A percentile compares a stretch with the other conserved stretches of the same genome.
These are phyloP conservation scores for Danionella dracula DNA, from an alignment of 2,797 vertebrate genomes.

Conservation along the genomic window DNA sequence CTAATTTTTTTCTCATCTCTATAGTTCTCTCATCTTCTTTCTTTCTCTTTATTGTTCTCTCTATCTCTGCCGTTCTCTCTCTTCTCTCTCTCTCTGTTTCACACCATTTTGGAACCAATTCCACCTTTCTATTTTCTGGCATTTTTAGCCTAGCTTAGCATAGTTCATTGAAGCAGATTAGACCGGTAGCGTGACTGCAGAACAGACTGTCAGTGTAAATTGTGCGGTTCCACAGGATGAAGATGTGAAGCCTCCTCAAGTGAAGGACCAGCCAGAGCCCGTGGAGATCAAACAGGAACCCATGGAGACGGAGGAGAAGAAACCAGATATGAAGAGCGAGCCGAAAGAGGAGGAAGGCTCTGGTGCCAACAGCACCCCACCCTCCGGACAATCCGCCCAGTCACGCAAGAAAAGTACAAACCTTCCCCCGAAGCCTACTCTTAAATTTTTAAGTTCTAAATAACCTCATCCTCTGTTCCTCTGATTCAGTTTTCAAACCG, in stretches of 20 bases:
- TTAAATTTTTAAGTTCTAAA: not conserved
- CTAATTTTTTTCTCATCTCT: too few species aligned
- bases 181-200: too few species aligned
- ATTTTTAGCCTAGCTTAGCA: too few species aligned
- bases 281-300: slow-evolving; percentile 76
- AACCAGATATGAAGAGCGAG: slow-evolving; percentile 80
- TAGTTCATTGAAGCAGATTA: too few species aligned
- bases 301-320: slow-evolving; percentile 92
- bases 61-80: too few species aligned
- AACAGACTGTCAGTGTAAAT: too few species aligned
- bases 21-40: too few species aligned
- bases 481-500: slow-evolving; percentile 85
- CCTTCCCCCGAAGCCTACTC: not conserved
- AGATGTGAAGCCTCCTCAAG: slow-evolving; percentile 72
- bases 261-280: slow-evolving; percentile 77
- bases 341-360: slow-evolving; percentile 85
- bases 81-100: too few species aligned
- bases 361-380: slow-evolving; percentile 64
- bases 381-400: slow-evolving; percentile 82
- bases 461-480: not conserved
- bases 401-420: slow-evolving; percentile 88
- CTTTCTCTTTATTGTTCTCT: too few species aligned
- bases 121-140: too few species aligned
- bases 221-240: slow-evolving; percentile 58
- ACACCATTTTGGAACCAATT: too few species aligned